Percentiles rank a stretch among this genome's conserved stretches.
phyloP scores from a whole-genome alignment of 2,888 invertebrate genomes.

The Bellardia bayeri region DNA sequence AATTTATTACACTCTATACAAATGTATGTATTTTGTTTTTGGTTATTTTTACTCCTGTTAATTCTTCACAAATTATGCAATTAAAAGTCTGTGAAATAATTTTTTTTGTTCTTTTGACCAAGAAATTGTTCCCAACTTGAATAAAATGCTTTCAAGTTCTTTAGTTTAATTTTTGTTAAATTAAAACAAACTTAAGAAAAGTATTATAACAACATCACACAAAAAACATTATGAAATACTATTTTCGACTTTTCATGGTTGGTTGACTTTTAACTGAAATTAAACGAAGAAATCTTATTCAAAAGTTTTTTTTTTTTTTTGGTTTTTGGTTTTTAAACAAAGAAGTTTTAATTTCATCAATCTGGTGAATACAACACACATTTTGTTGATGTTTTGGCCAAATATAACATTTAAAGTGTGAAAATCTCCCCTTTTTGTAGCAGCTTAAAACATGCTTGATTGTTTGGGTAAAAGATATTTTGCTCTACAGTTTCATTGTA shows the following conservation, averaged over 20 bases:
- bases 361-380: background rate
- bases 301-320: slow-evolving; percentile 11
- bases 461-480: too few species aligned
- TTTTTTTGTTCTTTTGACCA: slow-evolving; percentile 38
- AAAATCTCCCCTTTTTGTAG: background rate
- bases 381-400: background rate
- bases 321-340: slow-evolving; percentile 17
- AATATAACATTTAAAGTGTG: background rate
- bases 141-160: slow-evolving; percentile 42
- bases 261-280: slow-evolving; percentile 75
- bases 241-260: slow-evolving; percentile 81
- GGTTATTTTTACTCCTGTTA: background rate
- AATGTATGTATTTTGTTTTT: slow-evolving; percentile 27
- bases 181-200: slow-evolving; percentile 49
- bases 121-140: slow-evolving; percentile 27
- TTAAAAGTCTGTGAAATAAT: slow-evolving; percentile 51
- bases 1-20: slow-evolving; percentile 27
- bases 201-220: background rate
- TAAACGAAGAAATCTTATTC: slow-evolving; percentile 59
- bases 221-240: slow-evolving; percentile 79
- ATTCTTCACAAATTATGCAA: slow-evolving; percentile 63
- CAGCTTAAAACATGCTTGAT: too few species aligned
- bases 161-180: slow-evolving; percentile 26
- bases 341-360: slow-evolving; percentile 17
- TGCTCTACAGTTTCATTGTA: too few species aligned